Base-by-base conservation (phyloP, 2,797 vertebrate genomes). In the Danio jaintianensis region DNA sequence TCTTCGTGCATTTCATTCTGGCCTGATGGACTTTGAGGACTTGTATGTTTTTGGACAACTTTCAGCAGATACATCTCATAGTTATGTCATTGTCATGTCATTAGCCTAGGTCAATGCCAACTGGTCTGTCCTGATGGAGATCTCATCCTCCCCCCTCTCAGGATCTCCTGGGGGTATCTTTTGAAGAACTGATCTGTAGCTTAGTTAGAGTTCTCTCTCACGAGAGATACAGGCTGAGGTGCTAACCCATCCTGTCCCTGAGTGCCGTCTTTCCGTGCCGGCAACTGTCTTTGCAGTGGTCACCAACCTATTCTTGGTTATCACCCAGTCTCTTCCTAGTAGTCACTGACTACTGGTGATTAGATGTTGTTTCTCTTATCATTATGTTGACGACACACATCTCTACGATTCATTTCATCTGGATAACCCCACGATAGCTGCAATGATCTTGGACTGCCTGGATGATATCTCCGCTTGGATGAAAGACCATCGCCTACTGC, bases 251-350 rank as follows among this genome's bases (percentile, higher is more conserved):
- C 48, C 48, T 48, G 68, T 6, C 8, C 42, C 12, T n/a, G 2
- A n/a, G 18, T 74, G 18, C 40, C 15, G 20, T 66, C 62, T 66
- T 36, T 66, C 15, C 43, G 62, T 9, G 62, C 43, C 15, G 12
- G 22, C 61, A 63, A 63, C n/a, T 43, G 20, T 56, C 52, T 58
- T 16, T 77, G 7, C 18, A n/a, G 52, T 77, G 1, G 75, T 40
- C 47, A 43, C 50, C 59, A 77, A 55, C 38, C 48, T 77, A 45
- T 45, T 5, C 36, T 9, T 56, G 50, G 63, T 77, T 67, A 61
- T 38, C 18, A 43, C 40, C 62, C n/a, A n/a, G n/a, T n/a, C n/a
- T n/a, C n/a, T n/a, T n/a, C n/a, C n/a, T n/a, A n/a, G n/a, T n/a
- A n/a, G n/a, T n/a, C n/a, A n/a, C n/a, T n/a, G n/a, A n/a, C n/a